A percentile compares a stretch with the other conserved stretches of the same genome.
Conservation (phyloP, 1,140 invertebrate species). For the Aphaenogaster rudis region DNA sequence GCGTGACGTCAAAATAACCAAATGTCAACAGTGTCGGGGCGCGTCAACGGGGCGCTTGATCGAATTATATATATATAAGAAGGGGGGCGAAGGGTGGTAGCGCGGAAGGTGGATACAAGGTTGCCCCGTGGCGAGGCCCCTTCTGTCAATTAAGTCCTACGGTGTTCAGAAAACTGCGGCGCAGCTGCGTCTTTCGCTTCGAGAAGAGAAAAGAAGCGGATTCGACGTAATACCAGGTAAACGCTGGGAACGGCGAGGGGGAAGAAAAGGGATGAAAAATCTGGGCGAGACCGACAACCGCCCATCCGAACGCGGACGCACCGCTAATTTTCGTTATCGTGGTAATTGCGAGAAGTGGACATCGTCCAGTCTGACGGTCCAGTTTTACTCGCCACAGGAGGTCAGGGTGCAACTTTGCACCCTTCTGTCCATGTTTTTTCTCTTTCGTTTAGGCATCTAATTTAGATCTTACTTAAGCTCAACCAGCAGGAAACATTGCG, state of each 20-base stretch:
- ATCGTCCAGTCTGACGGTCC: constrained; percentile 3
- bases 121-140: constrained; percentile 76
- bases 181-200: constrained; percentile 68
- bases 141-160: constrained; percentile 76
- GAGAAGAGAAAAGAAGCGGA: constrained; percentile 17
- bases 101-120: constrained; percentile 60
- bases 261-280: constrained; percentile 32
- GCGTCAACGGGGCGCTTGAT: constrained; percentile 83
- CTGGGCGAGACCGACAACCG: constrained; percentile 69
- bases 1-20: constrained; percentile 84
- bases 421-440: neutral
- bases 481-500: neutral
- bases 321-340: constrained; percentile 74
- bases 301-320: constrained; percentile 70
- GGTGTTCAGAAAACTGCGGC: constrained; percentile 34
- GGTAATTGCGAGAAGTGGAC: constrained; percentile 74
- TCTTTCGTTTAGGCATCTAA: neutral
- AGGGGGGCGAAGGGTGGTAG: constrained; percentile 33
- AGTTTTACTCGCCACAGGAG: neutral
- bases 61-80: constrained; percentile 81
- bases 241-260: neutral
- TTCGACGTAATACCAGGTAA: constrained; percentile 31
- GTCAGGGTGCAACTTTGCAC: constrained; percentile 9
- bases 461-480: neutral
- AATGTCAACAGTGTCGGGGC: constrained; percentile 81